Evolutionary conservation across 2,888 invertebrate species (phyloP).

Genomic region (Hemaris fuciformis): DNA sequence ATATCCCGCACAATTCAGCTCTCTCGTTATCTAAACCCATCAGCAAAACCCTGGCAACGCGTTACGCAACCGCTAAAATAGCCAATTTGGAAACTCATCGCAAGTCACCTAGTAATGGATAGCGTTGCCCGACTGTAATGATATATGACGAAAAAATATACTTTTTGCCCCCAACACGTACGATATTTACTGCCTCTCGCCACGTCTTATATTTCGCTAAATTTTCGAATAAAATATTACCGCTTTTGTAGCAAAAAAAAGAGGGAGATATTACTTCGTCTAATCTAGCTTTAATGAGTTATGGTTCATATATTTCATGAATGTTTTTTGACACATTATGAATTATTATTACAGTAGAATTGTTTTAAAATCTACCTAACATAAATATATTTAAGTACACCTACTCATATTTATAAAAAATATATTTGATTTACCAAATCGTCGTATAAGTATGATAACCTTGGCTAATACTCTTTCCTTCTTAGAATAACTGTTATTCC

Average conservation of each 20-base stretch:
- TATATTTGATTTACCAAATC: no score
- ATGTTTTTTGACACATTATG: no score
- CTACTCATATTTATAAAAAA: no score
- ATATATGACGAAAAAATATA: constrained; percentile 29
- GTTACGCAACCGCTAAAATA: constrained; percentile 35
- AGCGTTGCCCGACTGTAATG: constrained; percentile 34
- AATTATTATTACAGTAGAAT: no score
- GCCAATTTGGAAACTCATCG: constrained; percentile 57
- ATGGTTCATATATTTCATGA: neutral
- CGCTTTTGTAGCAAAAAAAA: neutral
- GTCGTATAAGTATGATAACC: no score
- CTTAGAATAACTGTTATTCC: no score
- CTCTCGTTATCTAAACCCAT: neutral
- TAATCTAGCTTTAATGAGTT: neutral
- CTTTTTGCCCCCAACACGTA: constrained; percentile 3
- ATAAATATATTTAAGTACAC: no score
- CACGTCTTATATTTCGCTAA: neutral
- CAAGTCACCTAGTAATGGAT: constrained; percentile 55
- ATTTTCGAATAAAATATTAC: constrained; percentile 11
- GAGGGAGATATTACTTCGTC: neutral
- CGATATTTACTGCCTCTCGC: constrained; percentile 7
- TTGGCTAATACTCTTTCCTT: no score
- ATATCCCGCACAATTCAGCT: no score
- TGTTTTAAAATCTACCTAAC: no score
- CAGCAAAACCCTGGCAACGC: constrained; percentile 22